Conservation (phyloP, 1,140 invertebrate genomes). For the Drosophila tristis region DNA sequence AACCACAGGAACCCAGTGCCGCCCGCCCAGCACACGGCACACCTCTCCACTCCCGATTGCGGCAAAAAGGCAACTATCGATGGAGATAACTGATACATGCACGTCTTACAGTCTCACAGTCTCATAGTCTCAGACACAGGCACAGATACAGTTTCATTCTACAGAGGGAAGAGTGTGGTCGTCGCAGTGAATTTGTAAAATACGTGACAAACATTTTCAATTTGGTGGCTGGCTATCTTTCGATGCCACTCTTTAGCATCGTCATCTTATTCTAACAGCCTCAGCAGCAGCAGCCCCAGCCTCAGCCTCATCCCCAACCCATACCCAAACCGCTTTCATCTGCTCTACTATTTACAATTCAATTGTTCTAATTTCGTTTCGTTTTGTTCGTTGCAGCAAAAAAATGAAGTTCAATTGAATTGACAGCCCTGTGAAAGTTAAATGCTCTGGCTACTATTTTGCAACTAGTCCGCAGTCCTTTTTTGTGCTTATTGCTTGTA, state of each 20-base stretch:
- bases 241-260: conserved; percentile 12
- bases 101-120: conserved; percentile 36
- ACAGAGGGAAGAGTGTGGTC: conserved; percentile 51
- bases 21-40: not conserved
- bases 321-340: conserved; percentile 20
- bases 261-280: conserved; percentile 17
- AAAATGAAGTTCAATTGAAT: conserved; percentile 76
- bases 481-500: not conserved
- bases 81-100: conserved; percentile 45
- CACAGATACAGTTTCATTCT: conserved; percentile 24
- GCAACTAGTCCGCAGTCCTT: conserved; percentile 29
- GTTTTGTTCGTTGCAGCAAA: conserved; percentile 38
- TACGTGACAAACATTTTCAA: conserved; percentile 82
- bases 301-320: too few species aligned
- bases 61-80: conserved; percentile 41
- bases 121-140: conserved; percentile 27
- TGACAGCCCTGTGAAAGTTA: conserved; percentile 75
- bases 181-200: conserved; percentile 82
- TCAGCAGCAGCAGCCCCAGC: not conserved
- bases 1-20: conserved; percentile 36
- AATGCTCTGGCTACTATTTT: conserved; percentile 58
- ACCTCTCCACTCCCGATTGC: not conserved
- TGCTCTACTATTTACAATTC: conserved; percentile 77
- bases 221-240: conserved; percentile 54
- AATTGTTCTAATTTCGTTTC: conserved; percentile 80